phyloP scores from a whole-genome alignment of 2,888 invertebrate species.

The Synanthedon tipuliformis region DNA sequence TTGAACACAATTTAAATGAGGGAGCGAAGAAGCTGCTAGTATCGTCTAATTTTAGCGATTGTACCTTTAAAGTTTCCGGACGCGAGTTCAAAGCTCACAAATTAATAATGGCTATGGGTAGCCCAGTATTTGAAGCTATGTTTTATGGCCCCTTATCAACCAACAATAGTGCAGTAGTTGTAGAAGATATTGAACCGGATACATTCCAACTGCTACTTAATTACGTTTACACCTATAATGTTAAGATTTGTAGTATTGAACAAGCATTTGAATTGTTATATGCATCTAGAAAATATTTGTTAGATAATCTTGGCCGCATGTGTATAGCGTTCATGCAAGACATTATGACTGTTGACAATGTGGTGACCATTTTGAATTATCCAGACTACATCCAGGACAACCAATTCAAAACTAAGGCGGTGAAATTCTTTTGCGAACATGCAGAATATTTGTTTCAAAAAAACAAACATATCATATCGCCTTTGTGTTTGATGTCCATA shows the following conservation, averaged over 20 bases:
- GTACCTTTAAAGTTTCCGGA: slow-evolving; percentile 66
- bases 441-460: slow-evolving; percentile 64
- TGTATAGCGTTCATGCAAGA: slow-evolving; percentile 67
- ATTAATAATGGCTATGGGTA: slow-evolving; percentile 73
- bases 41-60: slow-evolving; percentile 70
- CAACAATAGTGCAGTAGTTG: slow-evolving; percentile 45
- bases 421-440: slow-evolving; percentile 68
- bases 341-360: slow-evolving; percentile 69
- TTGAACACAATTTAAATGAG: slow-evolving; percentile 45
- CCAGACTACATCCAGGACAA: slow-evolving; percentile 71
- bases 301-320: slow-evolving; percentile 59
- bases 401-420: slow-evolving; percentile 57
- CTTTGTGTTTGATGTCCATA: slow-evolving; percentile 56
- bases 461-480: slow-evolving; percentile 58
- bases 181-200: slow-evolving; percentile 71
- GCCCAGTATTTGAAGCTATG: slow-evolving; percentile 78
- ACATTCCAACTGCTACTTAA: slow-evolving; percentile 72
- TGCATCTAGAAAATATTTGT: slow-evolving; percentile 75
- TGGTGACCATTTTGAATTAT: slow-evolving; percentile 71
- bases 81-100: slow-evolving; percentile 70
- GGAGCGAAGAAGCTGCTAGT: slow-evolving; percentile 56
- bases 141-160: slow-evolving; percentile 73
- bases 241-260: slow-evolving; percentile 63
- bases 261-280: slow-evolving; percentile 74
- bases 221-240: slow-evolving; percentile 73